Evolutionary conservation across 2,113 vertebrate genomes (phyloP), one percentile per base, ranked within the genome.

Genomic region (Coregonus clupeaformis): DNA sequence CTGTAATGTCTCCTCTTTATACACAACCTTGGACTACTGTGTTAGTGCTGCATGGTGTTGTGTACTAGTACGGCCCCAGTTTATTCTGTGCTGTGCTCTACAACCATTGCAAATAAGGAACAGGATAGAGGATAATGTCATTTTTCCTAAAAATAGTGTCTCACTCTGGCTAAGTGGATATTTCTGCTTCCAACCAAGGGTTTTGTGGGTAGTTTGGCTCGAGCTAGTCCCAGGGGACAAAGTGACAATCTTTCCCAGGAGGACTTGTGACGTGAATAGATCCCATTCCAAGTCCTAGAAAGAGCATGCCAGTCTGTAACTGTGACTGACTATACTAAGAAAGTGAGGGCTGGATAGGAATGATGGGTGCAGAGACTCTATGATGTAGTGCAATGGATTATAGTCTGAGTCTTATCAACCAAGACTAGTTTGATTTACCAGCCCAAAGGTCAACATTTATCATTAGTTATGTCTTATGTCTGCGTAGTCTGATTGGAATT

Each of bases 201-300:
- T 27, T 75, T 76, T 80, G 67, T 77, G 69, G 18, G 66, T 80
- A 67, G 71, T 68, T 88, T 83, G 32, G 65, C 69, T 84, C 68
- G 74, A 49, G 65, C 63, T 68, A 2, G n/a, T 66, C 72, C 29
- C 73, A 59, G 30, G 52, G 73, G 71, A 27, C 32, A 13, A 32
- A 12, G 55, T 76, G 71, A 64, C 27, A 74, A 68, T 45, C 49
- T 82, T 82, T 88, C 83, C 79, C 77, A 70, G 70, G 74, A 76
- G 71, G 67, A n/a, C 76, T 25, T 11, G 68, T 67, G 57, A 47
- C 65, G 71, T 77, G 69, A 81, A 79, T 69, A 64, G 45, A 84
- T 90, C 76, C 80, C 71, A 82, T 75, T 85, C 30, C 75, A 45
- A 80, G 52, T 85, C 36, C 74, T 59, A 80, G 52, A 75, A 76